Percentiles rank a stretch among this genome's conserved stretches.
phyloP scores from a whole-genome alignment of 2,113 vertebrate species.

The Bubo blakistoni region DNA sequence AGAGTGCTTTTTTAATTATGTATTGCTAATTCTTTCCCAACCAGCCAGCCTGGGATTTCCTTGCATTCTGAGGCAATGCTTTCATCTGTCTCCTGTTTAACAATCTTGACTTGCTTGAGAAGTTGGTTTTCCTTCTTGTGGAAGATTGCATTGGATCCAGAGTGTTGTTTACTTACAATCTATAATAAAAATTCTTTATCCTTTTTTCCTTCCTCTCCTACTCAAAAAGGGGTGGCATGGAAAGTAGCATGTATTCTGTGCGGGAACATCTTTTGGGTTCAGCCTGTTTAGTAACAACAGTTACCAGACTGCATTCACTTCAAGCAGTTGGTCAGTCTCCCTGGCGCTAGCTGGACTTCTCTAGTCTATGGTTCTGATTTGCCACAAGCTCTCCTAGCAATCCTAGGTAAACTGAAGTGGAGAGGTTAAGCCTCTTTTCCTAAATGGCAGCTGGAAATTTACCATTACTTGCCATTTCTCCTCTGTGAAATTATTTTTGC shows the following conservation, averaged over 20 bases:
- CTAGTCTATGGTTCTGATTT: background rate
- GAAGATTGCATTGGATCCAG: background rate
- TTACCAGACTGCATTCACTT: background rate
- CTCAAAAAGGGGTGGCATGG: background rate
- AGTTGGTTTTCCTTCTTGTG: constrained; percentile 28
- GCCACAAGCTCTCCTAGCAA: background rate
- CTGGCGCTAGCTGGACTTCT: background rate
- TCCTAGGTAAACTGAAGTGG: background rate
- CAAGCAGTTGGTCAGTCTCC: background rate
- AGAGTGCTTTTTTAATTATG: constrained; percentile 5
- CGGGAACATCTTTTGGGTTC: background rate
- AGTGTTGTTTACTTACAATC: constrained; percentile 1
- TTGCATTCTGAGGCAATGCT: constrained; percentile 25
- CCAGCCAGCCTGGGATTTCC: constrained; percentile 24
- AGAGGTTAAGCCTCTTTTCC: background rate
- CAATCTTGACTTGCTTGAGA: constrained; percentile 17
- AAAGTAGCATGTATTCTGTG: background rate
- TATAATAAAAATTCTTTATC: constrained; percentile 7
- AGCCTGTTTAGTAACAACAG: background rate
- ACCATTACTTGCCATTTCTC: background rate
- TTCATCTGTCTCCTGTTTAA: constrained; percentile 33
- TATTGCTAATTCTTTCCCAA: constrained; percentile 25
- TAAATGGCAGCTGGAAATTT: background rate
- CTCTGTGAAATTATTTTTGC: background rate
- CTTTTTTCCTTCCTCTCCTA: background rate